phyloP scores from a whole-genome alignment of 2,888 invertebrate genomes.

The Trachelus iudaicus region DNA sequence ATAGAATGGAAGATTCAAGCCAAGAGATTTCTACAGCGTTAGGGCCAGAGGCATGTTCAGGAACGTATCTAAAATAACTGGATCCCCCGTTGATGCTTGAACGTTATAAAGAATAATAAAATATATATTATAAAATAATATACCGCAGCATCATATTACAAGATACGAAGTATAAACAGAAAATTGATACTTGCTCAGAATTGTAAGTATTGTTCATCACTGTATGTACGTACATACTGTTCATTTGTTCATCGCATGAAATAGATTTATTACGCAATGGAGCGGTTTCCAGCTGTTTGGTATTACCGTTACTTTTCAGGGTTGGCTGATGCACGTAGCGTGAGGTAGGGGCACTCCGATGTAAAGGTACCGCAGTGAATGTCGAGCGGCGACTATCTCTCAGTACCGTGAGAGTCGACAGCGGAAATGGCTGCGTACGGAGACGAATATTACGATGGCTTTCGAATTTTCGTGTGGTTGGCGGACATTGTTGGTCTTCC shows the following conservation, averaged over 20 bases:
- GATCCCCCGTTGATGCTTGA: not conserved
- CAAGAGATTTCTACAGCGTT: not conserved
- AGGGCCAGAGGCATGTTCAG: not conserved
- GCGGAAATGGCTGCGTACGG: constrained; percentile 41
- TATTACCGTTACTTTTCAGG: not conserved
- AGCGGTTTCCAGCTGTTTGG: not conserved
- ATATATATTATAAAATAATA: not conserved
- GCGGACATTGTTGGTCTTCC: constrained; percentile 77
- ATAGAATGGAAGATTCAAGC: not conserved
- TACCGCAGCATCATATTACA: not conserved
- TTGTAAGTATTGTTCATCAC: not conserved
- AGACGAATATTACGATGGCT: constrained; percentile 75
- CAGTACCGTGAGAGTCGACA: constrained; percentile 15
- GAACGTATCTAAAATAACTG: not conserved
- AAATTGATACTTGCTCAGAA: not conserved
- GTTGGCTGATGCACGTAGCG: not conserved
- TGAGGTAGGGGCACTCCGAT: not conserved
- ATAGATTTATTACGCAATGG: not conserved
- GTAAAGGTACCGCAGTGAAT: not conserved
- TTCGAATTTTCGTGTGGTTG: constrained; percentile 76
- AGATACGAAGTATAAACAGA: not conserved
- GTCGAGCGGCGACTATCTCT: not conserved
- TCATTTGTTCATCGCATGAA: not conserved
- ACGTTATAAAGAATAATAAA: not conserved
- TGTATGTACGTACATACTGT: not conserved